phyloP scores from a whole-genome alignment of 1,140 invertebrate genomes.

The Diorhabda sublineata region DNA sequence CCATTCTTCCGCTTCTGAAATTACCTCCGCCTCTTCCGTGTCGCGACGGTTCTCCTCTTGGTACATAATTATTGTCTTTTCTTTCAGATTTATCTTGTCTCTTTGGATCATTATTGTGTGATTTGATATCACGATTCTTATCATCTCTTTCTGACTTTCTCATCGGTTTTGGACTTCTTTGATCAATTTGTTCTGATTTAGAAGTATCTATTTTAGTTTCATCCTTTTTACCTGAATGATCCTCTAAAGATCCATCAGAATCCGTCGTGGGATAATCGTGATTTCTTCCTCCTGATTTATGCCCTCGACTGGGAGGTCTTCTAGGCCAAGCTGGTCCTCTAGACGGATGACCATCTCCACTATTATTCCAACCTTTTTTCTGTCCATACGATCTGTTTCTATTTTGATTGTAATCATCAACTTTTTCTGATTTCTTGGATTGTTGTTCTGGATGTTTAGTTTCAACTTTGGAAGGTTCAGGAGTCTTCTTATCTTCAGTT shows the following conservation, averaged over 20 bases:
- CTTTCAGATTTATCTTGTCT: slow-evolving; percentile 53
- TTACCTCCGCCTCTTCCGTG: slow-evolving; percentile 68
- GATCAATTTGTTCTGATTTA: slow-evolving; percentile 16
- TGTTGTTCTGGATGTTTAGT: slow-evolving; percentile 19
- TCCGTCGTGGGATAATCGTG: slow-evolving; percentile 52
- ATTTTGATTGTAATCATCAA: slow-evolving; percentile 47
- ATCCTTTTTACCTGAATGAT: slow-evolving; percentile 46
- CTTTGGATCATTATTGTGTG: slow-evolving; percentile 40
- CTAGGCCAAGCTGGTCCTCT: slow-evolving; percentile 20
- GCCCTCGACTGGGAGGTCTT: slow-evolving; percentile 23
- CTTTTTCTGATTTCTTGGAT: slow-evolving; percentile 29
- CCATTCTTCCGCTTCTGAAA: slow-evolving; percentile 54
- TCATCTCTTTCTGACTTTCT: slow-evolving; percentile 58
- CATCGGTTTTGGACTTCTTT: slow-evolving; percentile 46
- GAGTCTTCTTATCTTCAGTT: slow-evolving; percentile 26
- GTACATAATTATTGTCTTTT: slow-evolving; percentile 56
- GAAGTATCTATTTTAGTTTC: slow-evolving; percentile 46
- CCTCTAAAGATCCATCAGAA: slow-evolving; percentile 58
- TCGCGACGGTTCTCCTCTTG: slow-evolving; percentile 76
- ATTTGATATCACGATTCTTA: slow-evolving; percentile 50
- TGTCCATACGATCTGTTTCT: slow-evolving; percentile 40
- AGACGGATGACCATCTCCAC: slow-evolving; percentile 27
- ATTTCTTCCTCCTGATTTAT: slow-evolving; percentile 33
- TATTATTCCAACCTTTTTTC: slow-evolving; percentile 43
- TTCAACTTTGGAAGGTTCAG: slow-evolving; percentile 3